Base-by-base conservation (phyloP, 1,140 invertebrate genomes). In the Bombus consobrinus region DNA sequence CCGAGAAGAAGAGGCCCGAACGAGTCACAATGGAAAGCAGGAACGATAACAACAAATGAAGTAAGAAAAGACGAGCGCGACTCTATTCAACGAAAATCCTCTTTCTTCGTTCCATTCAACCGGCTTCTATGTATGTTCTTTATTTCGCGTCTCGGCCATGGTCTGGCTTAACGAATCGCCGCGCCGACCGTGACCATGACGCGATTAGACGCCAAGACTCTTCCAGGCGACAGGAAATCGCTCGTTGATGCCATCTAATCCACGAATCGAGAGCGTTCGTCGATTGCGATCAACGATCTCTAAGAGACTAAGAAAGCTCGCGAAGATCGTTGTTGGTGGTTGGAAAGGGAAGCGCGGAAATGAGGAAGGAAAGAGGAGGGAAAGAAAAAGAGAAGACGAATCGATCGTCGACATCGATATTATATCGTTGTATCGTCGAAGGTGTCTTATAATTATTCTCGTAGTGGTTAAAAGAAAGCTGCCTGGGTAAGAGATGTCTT, bases 171-270 rank as follows among this genome's bases (percentile, higher is more conserved):
- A 85, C 83, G 78, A 85, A 77, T 81, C 83, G 76, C 59, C 83
- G 69, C 83, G 72, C 47, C 87, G 64, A 66, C 39, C 79, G 68
- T 79, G 73, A 86, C 79, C 74, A 79, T 53, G 28, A 39, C 43
- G 84, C 69, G 88, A 89, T 88, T 75, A 80, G 69, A 89, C 76
- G n/a, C 41, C 68, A 25, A 72, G 53, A 80, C 81, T 87, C 80
- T 37, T 80, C 39, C 73, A 64, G 41, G 62, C 53, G 75, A 80
- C 81, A 89, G 88, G 77, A 90, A 89, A 90, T 84, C 81, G 85
- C 73, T 76, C 76, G 75, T 89, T 82, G 71, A 13, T 81, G 81
- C 43, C 43, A 87, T 81, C 68, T 80, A 88, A 85, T 89, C 57
- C 81, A 32, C 66, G 39, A 47, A 2, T 39, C 47, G 68, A 81